Conservation (phyloP, 2,113 vertebrate species). For the Siniperca knerii region DNA sequence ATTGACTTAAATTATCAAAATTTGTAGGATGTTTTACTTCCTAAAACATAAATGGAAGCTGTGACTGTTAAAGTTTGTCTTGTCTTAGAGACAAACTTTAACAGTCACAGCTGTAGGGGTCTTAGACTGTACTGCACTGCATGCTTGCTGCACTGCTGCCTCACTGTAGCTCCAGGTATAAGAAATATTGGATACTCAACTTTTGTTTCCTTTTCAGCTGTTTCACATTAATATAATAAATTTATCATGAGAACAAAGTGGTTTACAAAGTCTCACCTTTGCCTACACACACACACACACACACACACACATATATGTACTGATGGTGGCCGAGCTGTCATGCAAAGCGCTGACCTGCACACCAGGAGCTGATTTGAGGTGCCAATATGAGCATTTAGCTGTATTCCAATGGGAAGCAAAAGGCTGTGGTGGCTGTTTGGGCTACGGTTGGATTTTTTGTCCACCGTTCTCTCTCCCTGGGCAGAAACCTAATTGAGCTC, state of each 20-base stretch:
- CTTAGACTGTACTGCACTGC: too few species aligned
- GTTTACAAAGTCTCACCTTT: not conserved
- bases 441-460: not conserved
- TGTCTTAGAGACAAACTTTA: not conserved
- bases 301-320: not conserved
- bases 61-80: not conserved
- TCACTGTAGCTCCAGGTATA: not conserved
- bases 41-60: not conserved
- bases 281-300: not conserved
- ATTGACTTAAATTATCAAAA: too few species aligned
- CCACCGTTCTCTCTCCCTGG: not conserved
- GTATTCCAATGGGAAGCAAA: not conserved
- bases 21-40: too few species aligned
- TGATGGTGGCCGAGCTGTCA: not conserved
- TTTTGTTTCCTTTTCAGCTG: not conserved
- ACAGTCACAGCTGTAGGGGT: too few species aligned
- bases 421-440: not conserved
- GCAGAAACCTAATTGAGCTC: not conserved
- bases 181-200: not conserved
- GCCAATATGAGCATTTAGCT: not conserved
- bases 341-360: conserved; percentile 18
- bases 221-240: not conserved
- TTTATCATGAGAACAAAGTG: too few species aligned
- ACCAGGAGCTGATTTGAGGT: not conserved
- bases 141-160: not conserved